These are phyloP conservation scores for Chlorops oryzae DNA, from an alignment of 1,140 invertebrate genomes.

Conservation along the genomic window DNA sequence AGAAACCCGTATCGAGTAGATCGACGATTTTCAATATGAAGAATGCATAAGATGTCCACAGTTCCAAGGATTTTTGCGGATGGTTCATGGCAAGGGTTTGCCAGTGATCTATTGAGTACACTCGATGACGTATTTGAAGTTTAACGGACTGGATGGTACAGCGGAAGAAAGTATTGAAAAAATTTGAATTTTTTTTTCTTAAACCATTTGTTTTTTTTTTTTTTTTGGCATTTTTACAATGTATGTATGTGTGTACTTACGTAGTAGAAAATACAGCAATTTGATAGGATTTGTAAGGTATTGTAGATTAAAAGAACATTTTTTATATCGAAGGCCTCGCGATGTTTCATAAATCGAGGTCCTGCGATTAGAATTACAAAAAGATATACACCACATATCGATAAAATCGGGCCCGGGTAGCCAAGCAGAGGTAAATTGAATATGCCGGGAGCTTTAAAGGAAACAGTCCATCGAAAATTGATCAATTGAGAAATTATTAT, in stretches of 20 bases:
- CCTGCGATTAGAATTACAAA: constrained; percentile 61
- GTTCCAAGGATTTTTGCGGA: too few relatives aligned
- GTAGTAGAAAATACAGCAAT: constrained; percentile 1
- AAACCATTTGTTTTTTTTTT: not conserved
- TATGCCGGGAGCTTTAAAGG: too few relatives aligned
- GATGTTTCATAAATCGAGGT: constrained; percentile 71
- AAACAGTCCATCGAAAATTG: too few relatives aligned
- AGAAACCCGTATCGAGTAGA: constrained; percentile 59
- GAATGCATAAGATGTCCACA: constrained; percentile 35
- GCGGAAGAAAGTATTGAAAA: not conserved
- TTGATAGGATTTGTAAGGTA: constrained; percentile 53
- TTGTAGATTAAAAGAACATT: constrained; percentile 71
- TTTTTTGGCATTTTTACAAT: not conserved
- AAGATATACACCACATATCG: constrained; percentile 63
- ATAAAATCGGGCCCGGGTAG: constrained; percentile 63
- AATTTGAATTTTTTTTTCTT: not conserved
- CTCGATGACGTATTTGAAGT: not conserved
- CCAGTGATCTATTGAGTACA: too few relatives aligned
- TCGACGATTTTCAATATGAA: constrained; percentile 52
- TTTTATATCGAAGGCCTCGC: constrained; percentile 71
- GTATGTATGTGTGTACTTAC: constrained; percentile 3
- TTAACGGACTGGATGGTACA: not conserved
- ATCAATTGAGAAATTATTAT: too few relatives aligned
- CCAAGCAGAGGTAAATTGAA: constrained; percentile 69
- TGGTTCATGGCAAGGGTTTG: not conserved